A percentile compares a stretch with the other conserved stretches of the same genome.
Conservation (phyloP, 2,888 invertebrate species). For the Gerosis bhagava region DNA sequence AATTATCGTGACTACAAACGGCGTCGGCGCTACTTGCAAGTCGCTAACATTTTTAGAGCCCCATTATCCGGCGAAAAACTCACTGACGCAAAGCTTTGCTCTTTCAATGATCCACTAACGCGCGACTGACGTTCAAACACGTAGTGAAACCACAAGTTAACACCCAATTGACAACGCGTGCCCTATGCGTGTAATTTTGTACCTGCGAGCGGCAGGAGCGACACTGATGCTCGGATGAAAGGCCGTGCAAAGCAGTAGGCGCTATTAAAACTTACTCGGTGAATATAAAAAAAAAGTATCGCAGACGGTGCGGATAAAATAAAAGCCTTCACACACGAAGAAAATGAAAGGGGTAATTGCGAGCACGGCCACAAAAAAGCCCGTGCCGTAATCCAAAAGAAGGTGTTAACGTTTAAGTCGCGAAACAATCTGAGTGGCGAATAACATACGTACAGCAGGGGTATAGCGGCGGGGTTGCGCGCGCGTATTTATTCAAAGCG, state of each 20-base stretch:
- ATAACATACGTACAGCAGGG: slow-evolving; percentile 41
- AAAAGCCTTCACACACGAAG: slow-evolving; percentile 59
- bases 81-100: slow-evolving; percentile 60
- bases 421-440: slow-evolving; percentile 51
- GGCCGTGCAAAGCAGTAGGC: slow-evolving; percentile 49
- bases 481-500: slow-evolving; percentile 44
- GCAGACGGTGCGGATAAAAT: slow-evolving; percentile 61
- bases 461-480: slow-evolving; percentile 22
- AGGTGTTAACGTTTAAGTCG: slow-evolving; percentile 58
- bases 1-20: slow-evolving; percentile 42
- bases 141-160: slow-evolving; percentile 54
- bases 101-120: slow-evolving; percentile 53
- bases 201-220: slow-evolving; percentile 40
- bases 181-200: slow-evolving; percentile 49
- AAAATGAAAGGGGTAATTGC: slow-evolving; percentile 70
- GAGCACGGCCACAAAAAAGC: slow-evolving; percentile 62
- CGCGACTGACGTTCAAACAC: slow-evolving; percentile 43
- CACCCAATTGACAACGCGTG: slow-evolving; percentile 54
- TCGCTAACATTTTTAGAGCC: slow-evolving; percentile 54
- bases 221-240: slow-evolving; percentile 48
- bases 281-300: slow-evolving; percentile 54
- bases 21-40: slow-evolving; percentile 39
- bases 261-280: slow-evolving; percentile 61
- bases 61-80: slow-evolving; percentile 46
- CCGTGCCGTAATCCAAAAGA: slow-evolving; percentile 63